Conservation (phyloP, 2,113 vertebrate genomes). For the Ascaphus truei region DNA sequence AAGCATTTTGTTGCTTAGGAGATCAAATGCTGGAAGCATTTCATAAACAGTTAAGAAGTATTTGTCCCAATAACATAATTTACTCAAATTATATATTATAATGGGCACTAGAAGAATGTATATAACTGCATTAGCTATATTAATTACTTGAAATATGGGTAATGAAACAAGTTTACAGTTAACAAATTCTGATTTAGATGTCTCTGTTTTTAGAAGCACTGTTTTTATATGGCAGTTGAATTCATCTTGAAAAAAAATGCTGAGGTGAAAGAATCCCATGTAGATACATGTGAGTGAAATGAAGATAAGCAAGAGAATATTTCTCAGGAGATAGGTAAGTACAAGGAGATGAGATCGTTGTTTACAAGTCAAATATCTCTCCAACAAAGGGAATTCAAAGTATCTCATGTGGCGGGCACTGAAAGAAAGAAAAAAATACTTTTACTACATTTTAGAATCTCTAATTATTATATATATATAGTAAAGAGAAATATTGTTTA, state of each 20-base stretch:
- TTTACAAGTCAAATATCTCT: conserved; percentile 87
- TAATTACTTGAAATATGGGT: conserved; percentile 85
- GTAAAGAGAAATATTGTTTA: no score
- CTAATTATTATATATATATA: no score
- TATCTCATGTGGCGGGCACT: conserved; percentile 89
- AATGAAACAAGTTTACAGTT: conserved; percentile 86
- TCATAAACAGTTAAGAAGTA: conserved; percentile 85
- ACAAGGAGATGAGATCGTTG: conserved; percentile 80
- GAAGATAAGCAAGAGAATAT: conserved; percentile 82
- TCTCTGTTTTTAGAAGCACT: conserved; percentile 70
- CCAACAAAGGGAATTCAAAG: conserved; percentile 93
- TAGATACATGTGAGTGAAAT: conserved; percentile 83
- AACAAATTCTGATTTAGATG: conserved; percentile 66
- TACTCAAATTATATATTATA: conserved; percentile 79
- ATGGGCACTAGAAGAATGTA: conserved; percentile 79
- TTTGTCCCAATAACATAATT: conserved; percentile 90
- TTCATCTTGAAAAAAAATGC: conserved; percentile 84
- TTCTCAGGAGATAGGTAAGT: conserved; percentile 79
- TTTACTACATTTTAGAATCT: no score
- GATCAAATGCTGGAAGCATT: conserved; percentile 86
- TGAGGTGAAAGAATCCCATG: conserved; percentile 85
- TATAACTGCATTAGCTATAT: conserved; percentile 69
- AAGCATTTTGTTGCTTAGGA: conserved; percentile 79
- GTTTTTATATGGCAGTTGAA: conserved; percentile 88
- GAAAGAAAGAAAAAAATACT: background rate